A percentile compares a stretch with the other conserved stretches of the same genome.
These are phyloP conservation scores for Cryptoblepharus egeriae DNA, from an alignment of 2,797 vertebrate genomes.

Conservation along the genomic window DNA sequence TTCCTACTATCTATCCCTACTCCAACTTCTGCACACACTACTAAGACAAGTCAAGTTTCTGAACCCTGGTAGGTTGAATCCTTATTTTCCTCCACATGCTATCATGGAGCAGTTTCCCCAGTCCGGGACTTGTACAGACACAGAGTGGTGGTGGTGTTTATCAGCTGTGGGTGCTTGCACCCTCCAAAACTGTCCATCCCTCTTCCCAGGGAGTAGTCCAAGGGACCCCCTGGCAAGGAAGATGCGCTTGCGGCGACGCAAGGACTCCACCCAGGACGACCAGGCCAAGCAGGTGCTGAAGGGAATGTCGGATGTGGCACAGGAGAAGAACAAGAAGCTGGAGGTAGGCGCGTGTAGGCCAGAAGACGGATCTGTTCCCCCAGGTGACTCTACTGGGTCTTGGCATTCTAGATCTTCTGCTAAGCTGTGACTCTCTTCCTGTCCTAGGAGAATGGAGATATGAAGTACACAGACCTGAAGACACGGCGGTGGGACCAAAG, in stretches of 20 bases:
- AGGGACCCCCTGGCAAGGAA: conserved; percentile 92
- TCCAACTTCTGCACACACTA: too few relatives aligned
- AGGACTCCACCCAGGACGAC: conserved; percentile 92
- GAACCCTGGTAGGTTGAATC: too few relatives aligned
- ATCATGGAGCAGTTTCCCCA: too few relatives aligned
- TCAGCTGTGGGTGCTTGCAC: too few relatives aligned
- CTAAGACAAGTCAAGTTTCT: background rate
- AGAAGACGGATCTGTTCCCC: fast-evolving
- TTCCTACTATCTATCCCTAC: too few relatives aligned
- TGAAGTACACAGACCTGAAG: conserved; percentile 85
- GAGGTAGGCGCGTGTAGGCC: conserved; percentile 76
- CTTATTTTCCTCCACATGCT: too few relatives aligned
- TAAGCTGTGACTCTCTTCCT: fast-evolving
- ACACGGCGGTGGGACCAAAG: conserved; percentile 92
- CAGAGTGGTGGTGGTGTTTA: too few relatives aligned
- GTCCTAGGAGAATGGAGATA: conserved; percentile 85
- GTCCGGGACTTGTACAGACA: too few relatives aligned
- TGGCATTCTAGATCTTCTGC: background rate
- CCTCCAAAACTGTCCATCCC: fast-evolving
- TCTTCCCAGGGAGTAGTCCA: conserved; percentile 82
- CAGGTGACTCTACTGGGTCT: too few relatives aligned
- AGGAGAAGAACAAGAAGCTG: conserved; percentile 93
- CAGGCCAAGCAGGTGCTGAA: conserved; percentile 98
- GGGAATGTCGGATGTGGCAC: conserved; percentile 95
- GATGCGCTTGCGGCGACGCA: conserved; percentile 92